Evolutionary conservation across 1,140 invertebrate genomes (phyloP).

Genomic region (Paracyclopina nana): DNA sequence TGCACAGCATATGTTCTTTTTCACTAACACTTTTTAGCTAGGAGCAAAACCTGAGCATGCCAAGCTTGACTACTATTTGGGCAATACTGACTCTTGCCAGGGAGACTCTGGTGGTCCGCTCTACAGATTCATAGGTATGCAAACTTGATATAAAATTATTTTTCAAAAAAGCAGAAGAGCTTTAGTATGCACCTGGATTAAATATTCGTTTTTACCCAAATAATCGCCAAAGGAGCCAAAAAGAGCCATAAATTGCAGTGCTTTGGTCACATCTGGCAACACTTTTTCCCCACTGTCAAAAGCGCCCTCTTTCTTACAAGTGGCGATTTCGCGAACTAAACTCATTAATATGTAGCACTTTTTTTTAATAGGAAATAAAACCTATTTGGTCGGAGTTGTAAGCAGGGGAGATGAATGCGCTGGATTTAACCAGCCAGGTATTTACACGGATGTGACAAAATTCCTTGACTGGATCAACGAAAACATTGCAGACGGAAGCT

Average conservation of each 20-base stretch:
- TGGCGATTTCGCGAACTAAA: too few relatives aligned
- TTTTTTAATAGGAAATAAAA: not conserved
- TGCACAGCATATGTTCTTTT: not conserved
- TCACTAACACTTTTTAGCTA: not conserved
- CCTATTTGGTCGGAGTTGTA: constrained; percentile 7
- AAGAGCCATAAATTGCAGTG: not conserved
- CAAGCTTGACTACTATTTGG: not conserved
- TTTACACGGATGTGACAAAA: constrained; percentile 9
- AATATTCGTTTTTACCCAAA: too few relatives aligned
- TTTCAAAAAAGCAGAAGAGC: not conserved
- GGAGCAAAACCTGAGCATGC: not conserved
- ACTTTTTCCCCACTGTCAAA: too few relatives aligned
- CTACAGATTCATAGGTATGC: constrained; percentile 1
- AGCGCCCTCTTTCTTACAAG: too few relatives aligned
- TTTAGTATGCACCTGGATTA: too few relatives aligned
- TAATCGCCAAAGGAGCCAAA: too few relatives aligned
- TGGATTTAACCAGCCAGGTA: constrained; percentile 12
- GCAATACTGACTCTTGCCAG: constrained; percentile 8
- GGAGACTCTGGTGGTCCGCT: constrained; percentile 7
- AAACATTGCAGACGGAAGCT: not conserved
- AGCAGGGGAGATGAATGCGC: constrained; percentile 11
- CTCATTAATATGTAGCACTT: too few relatives aligned
- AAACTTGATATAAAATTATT: not conserved
- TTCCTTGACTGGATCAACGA: constrained; percentile 1
- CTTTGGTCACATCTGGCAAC: too few relatives aligned